These are phyloP conservation scores for Uloborus plumipes DNA, from an alignment of 2,888 invertebrate genomes.

Conservation along the genomic window DNA sequence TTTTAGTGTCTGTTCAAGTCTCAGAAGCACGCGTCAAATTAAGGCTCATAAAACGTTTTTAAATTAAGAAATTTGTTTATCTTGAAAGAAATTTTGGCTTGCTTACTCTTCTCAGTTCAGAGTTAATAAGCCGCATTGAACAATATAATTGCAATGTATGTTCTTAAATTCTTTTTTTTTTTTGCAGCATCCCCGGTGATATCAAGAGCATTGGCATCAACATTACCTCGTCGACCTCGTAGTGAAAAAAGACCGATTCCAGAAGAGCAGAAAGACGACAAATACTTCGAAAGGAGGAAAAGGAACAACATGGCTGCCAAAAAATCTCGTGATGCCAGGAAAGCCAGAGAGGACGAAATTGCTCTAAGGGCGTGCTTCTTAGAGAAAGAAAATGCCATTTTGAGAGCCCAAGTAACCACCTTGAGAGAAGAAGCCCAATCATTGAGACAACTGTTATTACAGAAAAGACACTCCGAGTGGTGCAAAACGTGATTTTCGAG, in stretches of 20 bases:
- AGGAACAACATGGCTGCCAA: slow-evolving; percentile 93
- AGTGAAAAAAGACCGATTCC: slow-evolving; percentile 90
- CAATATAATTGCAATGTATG: background rate
- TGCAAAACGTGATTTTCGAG: slow-evolving; percentile 23
- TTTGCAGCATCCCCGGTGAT: slow-evolving; percentile 62
- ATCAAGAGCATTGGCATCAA: slow-evolving; percentile 66
- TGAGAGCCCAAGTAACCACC: slow-evolving; percentile 85
- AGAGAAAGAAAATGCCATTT: slow-evolving; percentile 89
- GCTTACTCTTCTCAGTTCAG: no score
- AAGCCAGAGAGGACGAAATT: slow-evolving; percentile 89
- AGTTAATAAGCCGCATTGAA: no score
- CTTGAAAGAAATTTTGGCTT: no score
- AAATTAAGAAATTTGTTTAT: no score
- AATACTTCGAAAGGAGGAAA: slow-evolving; percentile 88
- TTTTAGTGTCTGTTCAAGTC: no score
- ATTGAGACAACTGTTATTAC: slow-evolving; percentile 78
- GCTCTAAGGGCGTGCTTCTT: slow-evolving; percentile 86
- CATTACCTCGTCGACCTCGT: slow-evolving; percentile 75
- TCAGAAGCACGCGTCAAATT: no score
- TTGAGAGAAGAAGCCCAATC: slow-evolving; percentile 84
- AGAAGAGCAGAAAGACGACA: slow-evolving; percentile 87
- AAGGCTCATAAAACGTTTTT: no score
- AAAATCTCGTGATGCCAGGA: slow-evolving; percentile 89
- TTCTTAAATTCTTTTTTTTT: background rate
- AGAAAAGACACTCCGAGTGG: slow-evolving; percentile 68